phyloP scores from a whole-genome alignment of 2,113 vertebrate species.

The Bombycilla garrulus region DNA sequence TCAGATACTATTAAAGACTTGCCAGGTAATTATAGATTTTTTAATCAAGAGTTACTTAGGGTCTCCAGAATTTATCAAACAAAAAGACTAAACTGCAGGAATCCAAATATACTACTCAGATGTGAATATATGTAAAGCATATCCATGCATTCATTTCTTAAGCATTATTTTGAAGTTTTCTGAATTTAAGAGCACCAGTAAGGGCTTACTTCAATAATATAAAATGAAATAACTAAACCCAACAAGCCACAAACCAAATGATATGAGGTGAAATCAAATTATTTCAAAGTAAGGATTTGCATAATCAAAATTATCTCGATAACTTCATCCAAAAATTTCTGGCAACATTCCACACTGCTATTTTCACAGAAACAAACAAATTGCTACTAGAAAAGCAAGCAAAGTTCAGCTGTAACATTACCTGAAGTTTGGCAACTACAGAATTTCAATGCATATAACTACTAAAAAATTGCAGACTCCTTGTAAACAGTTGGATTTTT shows the following conservation, averaged over 20 bases:
- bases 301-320: neutral
- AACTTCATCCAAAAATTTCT: neutral
- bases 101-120: neutral
- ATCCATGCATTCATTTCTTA: neutral
- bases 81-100: neutral
- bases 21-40: neutral
- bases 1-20: neutral
- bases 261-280: neutral
- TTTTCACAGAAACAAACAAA: neutral
- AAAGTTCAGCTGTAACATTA: neutral
- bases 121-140: neutral
- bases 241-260: neutral
- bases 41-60: neutral
- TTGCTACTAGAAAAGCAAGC: neutral
- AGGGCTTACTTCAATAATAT: neutral
- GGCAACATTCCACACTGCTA: neutral
- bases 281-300: neutral
- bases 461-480: neutral
- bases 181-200: neutral
- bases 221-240: neutral
- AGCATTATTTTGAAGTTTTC: neutral
- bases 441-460: neutral
- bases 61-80: neutral
- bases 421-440: neutral
- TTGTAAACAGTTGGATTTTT: neutral